phyloP scores from a whole-genome alignment of 2,888 invertebrate species.

The Luffia ferchaultella region DNA sequence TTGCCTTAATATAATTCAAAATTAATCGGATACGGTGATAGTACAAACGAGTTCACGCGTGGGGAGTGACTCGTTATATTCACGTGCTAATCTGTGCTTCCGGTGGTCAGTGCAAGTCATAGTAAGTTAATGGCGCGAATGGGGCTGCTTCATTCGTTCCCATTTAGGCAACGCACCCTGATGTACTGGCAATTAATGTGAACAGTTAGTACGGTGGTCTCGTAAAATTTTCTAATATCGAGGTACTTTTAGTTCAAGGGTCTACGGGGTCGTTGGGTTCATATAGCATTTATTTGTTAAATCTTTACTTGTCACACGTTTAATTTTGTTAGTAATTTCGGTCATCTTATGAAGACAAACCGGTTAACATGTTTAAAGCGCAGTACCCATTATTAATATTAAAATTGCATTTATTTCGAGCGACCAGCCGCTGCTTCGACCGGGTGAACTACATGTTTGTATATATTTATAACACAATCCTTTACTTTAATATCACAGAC shows the following conservation, averaged over 20 bases:
- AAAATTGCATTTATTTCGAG: too few species aligned
- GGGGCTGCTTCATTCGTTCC: background rate
- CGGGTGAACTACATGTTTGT: too few species aligned
- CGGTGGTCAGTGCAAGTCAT: constrained; percentile 37
- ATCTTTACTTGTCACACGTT: background rate
- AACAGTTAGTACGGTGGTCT: background rate
- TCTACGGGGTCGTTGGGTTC: background rate
- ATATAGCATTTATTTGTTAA: background rate
- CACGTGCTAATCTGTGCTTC: constrained; percentile 26
- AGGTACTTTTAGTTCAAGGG: background rate
- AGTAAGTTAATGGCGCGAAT: constrained; percentile 8
- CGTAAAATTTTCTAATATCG: background rate
- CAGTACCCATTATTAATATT: too few species aligned
- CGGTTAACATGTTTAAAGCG: too few species aligned
- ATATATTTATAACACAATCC: too few species aligned
- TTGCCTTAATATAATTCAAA: too few species aligned
- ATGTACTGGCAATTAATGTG: background rate
- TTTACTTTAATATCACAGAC: too few species aligned
- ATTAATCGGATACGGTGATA: constrained; percentile 11
- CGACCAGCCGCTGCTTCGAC: too few species aligned
- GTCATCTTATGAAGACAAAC: background rate
- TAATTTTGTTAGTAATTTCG: background rate
- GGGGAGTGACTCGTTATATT: constrained; percentile 27
- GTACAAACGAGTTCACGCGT: constrained; percentile 8
- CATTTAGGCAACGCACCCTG: background rate